These are phyloP conservation scores for Tyrophagus putrescentiae DNA, from an alignment of 1,140 invertebrate species.

Conservation along the genomic window DNA sequence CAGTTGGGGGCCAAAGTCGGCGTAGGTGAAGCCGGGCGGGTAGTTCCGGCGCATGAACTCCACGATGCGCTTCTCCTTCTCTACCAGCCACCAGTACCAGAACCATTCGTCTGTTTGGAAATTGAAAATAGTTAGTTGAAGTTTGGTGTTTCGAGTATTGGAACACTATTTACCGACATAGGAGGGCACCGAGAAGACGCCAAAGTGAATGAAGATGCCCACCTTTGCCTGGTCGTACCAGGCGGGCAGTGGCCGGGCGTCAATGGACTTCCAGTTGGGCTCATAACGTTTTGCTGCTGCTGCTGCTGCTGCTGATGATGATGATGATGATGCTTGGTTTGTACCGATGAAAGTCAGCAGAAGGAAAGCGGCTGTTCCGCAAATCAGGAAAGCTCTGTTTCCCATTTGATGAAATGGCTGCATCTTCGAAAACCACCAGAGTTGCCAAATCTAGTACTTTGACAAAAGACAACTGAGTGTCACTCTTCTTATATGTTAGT, in stretches of 20 bases:
- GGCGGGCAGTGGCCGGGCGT: conserved; percentile 56
- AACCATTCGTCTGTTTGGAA: conserved; percentile 78
- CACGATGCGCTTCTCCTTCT: conserved; percentile 19
- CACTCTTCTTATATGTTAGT: too few relatives aligned
- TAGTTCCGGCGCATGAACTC: conserved; percentile 36
- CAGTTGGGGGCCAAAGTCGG: conserved; percentile 36
- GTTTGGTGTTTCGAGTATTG: too few relatives aligned
- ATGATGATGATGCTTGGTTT: too few relatives aligned
- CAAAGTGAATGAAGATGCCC: conserved; percentile 82
- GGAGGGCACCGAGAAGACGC: conserved; percentile 73
- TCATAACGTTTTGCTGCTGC: conserved; percentile 27
- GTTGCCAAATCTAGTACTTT: too few relatives aligned
- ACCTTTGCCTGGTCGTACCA: conserved; percentile 84
- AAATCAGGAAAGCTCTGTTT: too few relatives aligned
- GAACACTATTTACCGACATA: conserved; percentile 47
- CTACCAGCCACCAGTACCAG: conserved; percentile 43
- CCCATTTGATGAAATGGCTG: too few relatives aligned
- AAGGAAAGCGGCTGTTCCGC: too few relatives aligned
- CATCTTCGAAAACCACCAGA: too few relatives aligned
- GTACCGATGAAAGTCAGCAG: too few relatives aligned
- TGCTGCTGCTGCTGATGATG: background rate
- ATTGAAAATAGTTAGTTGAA: too few relatives aligned
- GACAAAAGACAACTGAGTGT: too few relatives aligned
- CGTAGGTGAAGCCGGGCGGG: conserved; percentile 34
- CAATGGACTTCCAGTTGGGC: conserved; percentile 61